These are phyloP conservation scores for Galeopsomyia nigrocyanea DNA, from an alignment of 2,888 invertebrate species.

Conservation along the genomic window DNA sequence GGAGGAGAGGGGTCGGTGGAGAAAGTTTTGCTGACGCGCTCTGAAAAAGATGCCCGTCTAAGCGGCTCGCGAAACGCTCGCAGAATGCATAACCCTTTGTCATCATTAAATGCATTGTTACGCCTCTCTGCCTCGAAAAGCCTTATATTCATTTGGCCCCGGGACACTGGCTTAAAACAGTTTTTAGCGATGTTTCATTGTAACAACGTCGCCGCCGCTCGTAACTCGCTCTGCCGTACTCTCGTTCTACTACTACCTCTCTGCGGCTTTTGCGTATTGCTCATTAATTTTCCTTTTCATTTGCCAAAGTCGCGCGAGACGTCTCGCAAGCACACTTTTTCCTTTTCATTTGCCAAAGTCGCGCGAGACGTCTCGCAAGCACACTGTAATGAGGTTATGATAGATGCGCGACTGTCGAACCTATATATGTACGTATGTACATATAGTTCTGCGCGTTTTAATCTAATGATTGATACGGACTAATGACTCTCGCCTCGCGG, in stretches of 20 bases:
- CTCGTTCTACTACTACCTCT: background rate
- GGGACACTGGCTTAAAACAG: conserved; percentile 25
- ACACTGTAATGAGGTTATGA: too few species aligned
- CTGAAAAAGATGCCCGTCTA: conserved; percentile 28
- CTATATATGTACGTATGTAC: too few species aligned
- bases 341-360: background rate
- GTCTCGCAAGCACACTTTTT: background rate
- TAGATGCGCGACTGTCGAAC: too few species aligned
- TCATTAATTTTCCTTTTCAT: background rate
- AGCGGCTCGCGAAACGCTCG: background rate
- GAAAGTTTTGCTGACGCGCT: conserved; percentile 33
- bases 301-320: background rate
- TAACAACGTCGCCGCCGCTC: background rate
- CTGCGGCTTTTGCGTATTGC: background rate
- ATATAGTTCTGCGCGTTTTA: too few species aligned
- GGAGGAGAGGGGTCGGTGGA: too few species aligned
- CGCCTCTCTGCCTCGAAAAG: background rate
- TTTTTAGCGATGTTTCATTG: conserved; percentile 20
- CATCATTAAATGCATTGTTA: conserved; percentile 33
- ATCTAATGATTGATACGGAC: too few species aligned
- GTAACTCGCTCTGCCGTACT: background rate
- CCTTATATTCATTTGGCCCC: conserved; percentile 22
- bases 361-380: background rate
- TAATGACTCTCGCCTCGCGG: too few species aligned
- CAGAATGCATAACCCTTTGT: conserved; percentile 33